A percentile compares a stretch with the other conserved stretches of the same genome.
Evolutionary conservation across 2,113 vertebrate genomes (phyloP).

Genomic region (Raja brachyura): DNA sequence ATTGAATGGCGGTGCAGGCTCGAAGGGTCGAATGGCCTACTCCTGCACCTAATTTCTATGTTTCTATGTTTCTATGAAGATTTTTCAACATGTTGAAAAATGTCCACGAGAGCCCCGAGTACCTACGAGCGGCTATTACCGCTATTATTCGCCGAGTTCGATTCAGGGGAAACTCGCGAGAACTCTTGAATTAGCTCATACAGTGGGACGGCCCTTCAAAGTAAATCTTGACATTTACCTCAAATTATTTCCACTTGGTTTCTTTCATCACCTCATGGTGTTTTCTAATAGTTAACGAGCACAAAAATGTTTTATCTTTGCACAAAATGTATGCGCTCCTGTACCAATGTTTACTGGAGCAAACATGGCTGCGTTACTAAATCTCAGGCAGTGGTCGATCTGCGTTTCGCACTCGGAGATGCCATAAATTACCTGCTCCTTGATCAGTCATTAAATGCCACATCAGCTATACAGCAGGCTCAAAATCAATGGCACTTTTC

Average conservation of each 20-base stretch:
- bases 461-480: background rate
- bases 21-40: too few relatives aligned
- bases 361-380: background rate
- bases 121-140: too few relatives aligned
- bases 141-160: too few relatives aligned
- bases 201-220: too few relatives aligned
- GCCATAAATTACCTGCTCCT: background rate
- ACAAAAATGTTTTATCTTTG: background rate
- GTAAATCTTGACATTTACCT: too few relatives aligned
- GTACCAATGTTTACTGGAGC: background rate
- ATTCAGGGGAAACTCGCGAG: too few relatives aligned
- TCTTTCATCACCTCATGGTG: background rate
- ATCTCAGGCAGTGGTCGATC: background rate
- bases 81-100: too few relatives aligned
- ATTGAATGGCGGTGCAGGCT: too few relatives aligned
- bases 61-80: too few relatives aligned
- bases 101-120: too few relatives aligned
- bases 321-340: background rate
- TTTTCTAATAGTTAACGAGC: background rate
- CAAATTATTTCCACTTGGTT: background rate
- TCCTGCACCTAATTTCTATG: too few relatives aligned
- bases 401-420: background rate
- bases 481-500: background rate
- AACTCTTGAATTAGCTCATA: too few relatives aligned
- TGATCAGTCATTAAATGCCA: constrained; percentile 6